Evolutionary conservation across 2,888 invertebrate genomes (phyloP), one percentile per base, ranked within the genome.

Genomic region (Iphiclides podalirius): DNA sequence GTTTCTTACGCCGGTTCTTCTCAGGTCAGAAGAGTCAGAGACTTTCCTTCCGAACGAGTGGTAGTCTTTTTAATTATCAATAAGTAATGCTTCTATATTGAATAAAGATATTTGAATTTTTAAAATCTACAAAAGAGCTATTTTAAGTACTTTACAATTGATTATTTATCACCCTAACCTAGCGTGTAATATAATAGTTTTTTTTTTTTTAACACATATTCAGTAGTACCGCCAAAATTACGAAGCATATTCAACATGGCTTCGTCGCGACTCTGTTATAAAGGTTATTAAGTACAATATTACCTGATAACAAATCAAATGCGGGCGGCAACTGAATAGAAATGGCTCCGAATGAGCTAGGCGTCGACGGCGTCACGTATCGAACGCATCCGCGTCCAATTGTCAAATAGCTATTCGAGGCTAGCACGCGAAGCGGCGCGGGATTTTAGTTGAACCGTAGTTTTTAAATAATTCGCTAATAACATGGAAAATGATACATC

Each of bases 231-330:
- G n/a, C n/a, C n/a, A n/a, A n/a, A n/a, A n/a, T n/a, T n/a, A n/a
- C n/a, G n/a, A n/a, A n/a, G n/a, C n/a, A n/a, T n/a, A 59, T 50
- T 16, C 46, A 53, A 36, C 53, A 56, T 50, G 52, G 56, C 57
- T 54, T 52, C 59, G 40, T 52, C 1, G 1, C 36, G n/a, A 36
- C 16, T 16, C 16, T 15, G 16, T 28, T 38, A 49, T 34, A 56
- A 53, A 65, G 66, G 66, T 72, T 65, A 71, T 72, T 76, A 71
- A 68, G 66, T 65, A 66, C 59, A 59, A 62, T 69, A 74, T 72
- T 72, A 75, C 67, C 63, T 69, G 67, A 70, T 70, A 72, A 73
- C 72, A 75, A 76, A 79, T 75, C 70, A 75, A 69, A 60, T 47
- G 35, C 52, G 46, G 58, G 43, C 67, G 70, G 55, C 51, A 23